phyloP scores from a whole-genome alignment of 2,888 invertebrate species.

The Piscicola geometra region DNA sequence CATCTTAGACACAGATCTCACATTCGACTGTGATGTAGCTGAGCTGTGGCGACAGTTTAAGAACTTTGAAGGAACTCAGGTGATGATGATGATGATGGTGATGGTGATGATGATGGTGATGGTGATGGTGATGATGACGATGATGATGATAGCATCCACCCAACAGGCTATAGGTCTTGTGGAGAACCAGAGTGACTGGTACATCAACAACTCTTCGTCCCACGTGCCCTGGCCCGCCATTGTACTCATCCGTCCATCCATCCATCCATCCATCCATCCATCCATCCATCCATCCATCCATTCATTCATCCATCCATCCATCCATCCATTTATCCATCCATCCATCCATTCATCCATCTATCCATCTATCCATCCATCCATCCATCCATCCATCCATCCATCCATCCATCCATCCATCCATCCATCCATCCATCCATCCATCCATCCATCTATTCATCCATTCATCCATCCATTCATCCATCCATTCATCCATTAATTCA shows the following conservation, averaged over 20 bases:
- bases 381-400: too few species aligned
- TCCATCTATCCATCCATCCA: not conserved
- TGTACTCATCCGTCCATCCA: constrained; percentile 56
- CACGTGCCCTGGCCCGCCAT: constrained; percentile 80
- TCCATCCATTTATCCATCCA: not conserved
- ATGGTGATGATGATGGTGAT: not conserved
- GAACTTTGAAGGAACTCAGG: too few species aligned
- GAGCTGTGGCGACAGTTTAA: too few species aligned
- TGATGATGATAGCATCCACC: constrained; percentile 4
- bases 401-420: too few species aligned
- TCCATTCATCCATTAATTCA: too few species aligned
- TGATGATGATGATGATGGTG: constrained; percentile 7
- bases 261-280: too few species aligned
- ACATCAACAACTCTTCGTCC: constrained; percentile 66
- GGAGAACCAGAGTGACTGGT: constrained; percentile 89
- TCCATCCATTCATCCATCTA: not conserved
- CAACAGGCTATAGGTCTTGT: constrained; percentile 73
- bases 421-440: too few species aligned
- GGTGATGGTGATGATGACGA: constrained; percentile 22
- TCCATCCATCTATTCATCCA: too few species aligned
- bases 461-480: too few species aligned
- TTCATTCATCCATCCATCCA: not conserved
- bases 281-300: too few species aligned
- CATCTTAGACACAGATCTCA: too few species aligned
- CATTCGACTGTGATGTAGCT: too few species aligned